Evolutionary conservation across 2,888 invertebrate genomes (phyloP).

Genomic region (Chymomyza amoena): DNA sequence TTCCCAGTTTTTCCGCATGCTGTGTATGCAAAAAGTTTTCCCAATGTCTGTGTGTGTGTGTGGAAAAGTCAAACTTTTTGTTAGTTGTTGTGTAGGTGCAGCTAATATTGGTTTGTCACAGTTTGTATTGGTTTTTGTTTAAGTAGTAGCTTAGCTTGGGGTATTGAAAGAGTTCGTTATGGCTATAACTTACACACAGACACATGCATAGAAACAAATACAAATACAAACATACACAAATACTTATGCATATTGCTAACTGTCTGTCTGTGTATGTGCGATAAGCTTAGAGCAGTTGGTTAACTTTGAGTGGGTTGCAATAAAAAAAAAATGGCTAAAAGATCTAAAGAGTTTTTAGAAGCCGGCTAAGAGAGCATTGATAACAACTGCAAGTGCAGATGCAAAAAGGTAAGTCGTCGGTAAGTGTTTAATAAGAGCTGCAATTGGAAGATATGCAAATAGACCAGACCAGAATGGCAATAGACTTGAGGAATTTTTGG

Average conservation of each 20-base stretch:
- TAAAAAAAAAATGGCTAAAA: not conserved
- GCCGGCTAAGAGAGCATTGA: not conserved
- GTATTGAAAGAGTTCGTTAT: not conserved
- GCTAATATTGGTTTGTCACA: not conserved
- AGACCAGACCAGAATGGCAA: not conserved
- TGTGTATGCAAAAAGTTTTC: conserved; percentile 33
- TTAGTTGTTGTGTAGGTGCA: not conserved
- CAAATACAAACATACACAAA: not conserved
- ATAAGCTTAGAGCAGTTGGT: not conserved
- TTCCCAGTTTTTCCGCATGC: not conserved
- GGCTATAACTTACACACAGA: not conserved
- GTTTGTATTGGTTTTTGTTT: not conserved
- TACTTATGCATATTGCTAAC: not conserved
- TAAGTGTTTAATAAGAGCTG: not conserved
- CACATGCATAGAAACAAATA: not conserved
- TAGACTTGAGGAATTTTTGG: not conserved
- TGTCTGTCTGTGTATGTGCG: not conserved
- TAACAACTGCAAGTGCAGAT: not conserved
- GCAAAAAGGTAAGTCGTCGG: not conserved
- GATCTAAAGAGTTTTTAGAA: not conserved
- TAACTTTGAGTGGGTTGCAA: not conserved
- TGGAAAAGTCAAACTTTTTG: not conserved
- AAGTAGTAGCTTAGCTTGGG: not conserved
- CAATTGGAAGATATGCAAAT: not conserved
- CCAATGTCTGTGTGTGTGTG: conserved; percentile 2